Conservation (phyloP, 2,113 vertebrate species). For the Cygnus atratus region DNA sequence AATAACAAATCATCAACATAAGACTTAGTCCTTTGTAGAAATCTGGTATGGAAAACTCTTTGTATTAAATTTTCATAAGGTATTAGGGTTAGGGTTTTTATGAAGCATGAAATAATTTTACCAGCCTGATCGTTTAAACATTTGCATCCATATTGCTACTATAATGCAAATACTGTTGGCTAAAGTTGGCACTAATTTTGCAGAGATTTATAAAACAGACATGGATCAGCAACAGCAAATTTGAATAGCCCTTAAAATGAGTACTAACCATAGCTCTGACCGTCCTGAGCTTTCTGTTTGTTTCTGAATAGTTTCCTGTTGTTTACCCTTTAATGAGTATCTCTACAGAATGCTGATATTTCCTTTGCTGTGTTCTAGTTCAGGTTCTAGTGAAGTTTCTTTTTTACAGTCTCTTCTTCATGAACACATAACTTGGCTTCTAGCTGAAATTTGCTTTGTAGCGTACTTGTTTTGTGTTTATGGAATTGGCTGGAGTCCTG, state of each 20-base stretch:
- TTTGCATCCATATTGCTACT: background rate
- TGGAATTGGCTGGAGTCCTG: background rate
- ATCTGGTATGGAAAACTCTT: background rate
- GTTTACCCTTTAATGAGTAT: background rate
- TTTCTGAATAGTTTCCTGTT: background rate
- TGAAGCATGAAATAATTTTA: background rate
- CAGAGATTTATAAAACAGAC: background rate
- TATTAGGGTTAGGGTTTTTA: background rate
- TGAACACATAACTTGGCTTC: background rate
- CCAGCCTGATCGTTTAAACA: background rate
- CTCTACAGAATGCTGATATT: background rate
- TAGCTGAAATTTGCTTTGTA: background rate
- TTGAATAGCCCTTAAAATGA: background rate
- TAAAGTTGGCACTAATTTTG: background rate
- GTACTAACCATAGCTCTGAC: background rate
- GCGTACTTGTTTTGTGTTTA: background rate
- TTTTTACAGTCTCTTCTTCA: background rate
- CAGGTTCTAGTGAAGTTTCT: background rate
- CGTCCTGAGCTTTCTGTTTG: background rate
- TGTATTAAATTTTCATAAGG: background rate
- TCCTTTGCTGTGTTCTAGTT: background rate
- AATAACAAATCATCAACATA: background rate
- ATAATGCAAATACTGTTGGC: background rate
- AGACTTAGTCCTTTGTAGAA: background rate
- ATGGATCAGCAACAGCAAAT: background rate